These are phyloP conservation scores for Iguana delicatissima DNA, from an alignment of 2,797 vertebrate species.

Conservation along the genomic window DNA sequence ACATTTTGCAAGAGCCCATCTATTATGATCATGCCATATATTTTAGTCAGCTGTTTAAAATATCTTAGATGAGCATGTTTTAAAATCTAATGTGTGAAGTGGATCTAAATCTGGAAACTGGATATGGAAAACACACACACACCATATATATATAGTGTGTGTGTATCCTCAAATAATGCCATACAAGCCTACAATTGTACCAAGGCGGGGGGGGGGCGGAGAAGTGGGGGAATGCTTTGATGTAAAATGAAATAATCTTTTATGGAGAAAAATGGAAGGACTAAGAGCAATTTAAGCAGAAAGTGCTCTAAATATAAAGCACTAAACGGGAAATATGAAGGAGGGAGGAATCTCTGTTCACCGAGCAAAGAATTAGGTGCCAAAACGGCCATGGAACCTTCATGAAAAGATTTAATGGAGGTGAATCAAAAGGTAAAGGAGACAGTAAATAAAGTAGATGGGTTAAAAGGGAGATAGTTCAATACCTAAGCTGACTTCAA, in stretches of 20 bases:
- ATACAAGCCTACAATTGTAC: background rate
- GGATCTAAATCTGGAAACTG: background rate
- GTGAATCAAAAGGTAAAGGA: slow-evolving; percentile 37
- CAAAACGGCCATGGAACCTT: slow-evolving; percentile 33
- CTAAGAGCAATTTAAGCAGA: slow-evolving; percentile 33
- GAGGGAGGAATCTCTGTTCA: background rate
- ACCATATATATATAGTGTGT: too few relatives aligned
- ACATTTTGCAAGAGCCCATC: background rate
- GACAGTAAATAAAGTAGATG: slow-evolving; percentile 40
- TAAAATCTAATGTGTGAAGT: background rate
- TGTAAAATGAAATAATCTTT: slow-evolving; percentile 5
- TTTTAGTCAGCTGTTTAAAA: background rate
- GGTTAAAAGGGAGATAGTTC: slow-evolving; percentile 40
- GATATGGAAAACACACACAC: background rate
- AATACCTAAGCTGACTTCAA: slow-evolving; percentile 40
- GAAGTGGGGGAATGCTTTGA: background rate
- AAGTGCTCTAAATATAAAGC: slow-evolving; percentile 40
- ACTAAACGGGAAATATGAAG: slow-evolving; percentile 35
- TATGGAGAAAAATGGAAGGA: slow-evolving; percentile 39
- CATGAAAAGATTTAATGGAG: slow-evolving; percentile 40
- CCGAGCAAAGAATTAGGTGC: slow-evolving; percentile 26
- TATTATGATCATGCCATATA: background rate
- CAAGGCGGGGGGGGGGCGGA: fast-evolving
- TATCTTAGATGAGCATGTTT: background rate
- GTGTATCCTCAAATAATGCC: background rate